phyloP scores from a whole-genome alignment of 2,797 vertebrate species.

The Enteromius trimaculatus region DNA sequence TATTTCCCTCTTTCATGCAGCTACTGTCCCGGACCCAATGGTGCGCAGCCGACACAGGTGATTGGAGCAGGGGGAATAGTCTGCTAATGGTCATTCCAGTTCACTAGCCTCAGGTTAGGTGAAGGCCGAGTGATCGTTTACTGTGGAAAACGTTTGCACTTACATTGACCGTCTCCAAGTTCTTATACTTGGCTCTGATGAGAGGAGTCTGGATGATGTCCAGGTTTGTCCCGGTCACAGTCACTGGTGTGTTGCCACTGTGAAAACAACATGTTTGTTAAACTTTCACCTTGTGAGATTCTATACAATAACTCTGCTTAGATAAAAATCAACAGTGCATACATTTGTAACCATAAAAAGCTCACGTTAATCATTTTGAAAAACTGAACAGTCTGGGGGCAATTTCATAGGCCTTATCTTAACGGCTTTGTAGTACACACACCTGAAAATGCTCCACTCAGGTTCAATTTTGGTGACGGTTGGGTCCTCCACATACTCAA shows the following conservation, averaged over 20 bases:
- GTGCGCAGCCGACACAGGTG: conserved; percentile 47
- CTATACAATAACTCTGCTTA: background rate
- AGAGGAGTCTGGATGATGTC: conserved; percentile 96
- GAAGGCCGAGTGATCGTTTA: conserved; percentile 43
- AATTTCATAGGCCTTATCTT: background rate
- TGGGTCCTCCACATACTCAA: conserved; percentile 95
- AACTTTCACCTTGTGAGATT: background rate
- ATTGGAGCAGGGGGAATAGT: conserved; percentile 49
- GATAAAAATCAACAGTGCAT: background rate
- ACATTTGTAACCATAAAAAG: background rate
- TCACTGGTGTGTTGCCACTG: conserved; percentile 95
- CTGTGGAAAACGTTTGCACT: conserved; percentile 67
- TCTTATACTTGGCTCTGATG: conserved; percentile 93
- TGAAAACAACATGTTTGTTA: conserved; percentile 10
- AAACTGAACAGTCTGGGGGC: background rate
- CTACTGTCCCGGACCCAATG: conserved; percentile 54
- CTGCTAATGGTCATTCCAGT: conserved; percentile 45
- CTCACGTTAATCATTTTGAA: background rate
- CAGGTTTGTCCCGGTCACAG: conserved; percentile 93
- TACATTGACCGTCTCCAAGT: conserved; percentile 92
- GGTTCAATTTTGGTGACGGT: conserved; percentile 92
- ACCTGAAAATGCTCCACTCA: conserved; percentile 99
- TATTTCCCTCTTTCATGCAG: conserved; percentile 28
- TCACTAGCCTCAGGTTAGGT: conserved; percentile 37
- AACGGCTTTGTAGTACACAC: conserved; percentile 24